These are phyloP conservation scores for Agrochola lychnidis DNA, from an alignment of 2,888 invertebrate species.

Conservation along the genomic window DNA sequence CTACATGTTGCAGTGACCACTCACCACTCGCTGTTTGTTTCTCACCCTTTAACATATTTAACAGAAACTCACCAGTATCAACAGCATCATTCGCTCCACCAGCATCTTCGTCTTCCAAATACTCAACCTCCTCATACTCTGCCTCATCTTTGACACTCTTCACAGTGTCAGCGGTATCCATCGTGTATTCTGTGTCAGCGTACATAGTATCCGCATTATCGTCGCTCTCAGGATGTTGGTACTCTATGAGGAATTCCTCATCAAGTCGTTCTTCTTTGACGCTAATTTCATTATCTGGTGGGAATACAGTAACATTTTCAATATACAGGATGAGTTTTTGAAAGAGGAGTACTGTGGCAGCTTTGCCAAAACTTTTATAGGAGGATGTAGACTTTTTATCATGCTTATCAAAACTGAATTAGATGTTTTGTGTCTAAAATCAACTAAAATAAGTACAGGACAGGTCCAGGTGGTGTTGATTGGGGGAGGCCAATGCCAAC, in stretches of 20 bases:
- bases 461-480: too few relatives aligned
- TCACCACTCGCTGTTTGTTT: not conserved
- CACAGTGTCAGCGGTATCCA: constrained; percentile 10
- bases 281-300: constrained; percentile 6
- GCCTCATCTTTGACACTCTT: constrained; percentile 18
- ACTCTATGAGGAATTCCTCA: not conserved
- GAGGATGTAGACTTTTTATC: not conserved
- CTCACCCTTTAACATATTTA: not conserved
- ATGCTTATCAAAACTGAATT: not conserved
- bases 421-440: not conserved
- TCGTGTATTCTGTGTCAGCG: constrained; percentile 14
- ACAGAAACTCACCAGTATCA: constrained; percentile 44
- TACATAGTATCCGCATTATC: constrained; percentile 7
- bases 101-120: constrained; percentile 68
- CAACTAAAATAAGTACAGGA: not conserved
- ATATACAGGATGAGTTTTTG: not conserved
- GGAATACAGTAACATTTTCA: not conserved
- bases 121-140: constrained; percentile 71
- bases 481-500: not conserved
- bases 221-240: not conserved
- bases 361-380: not conserved
- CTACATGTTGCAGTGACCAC: not conserved
- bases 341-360: not conserved
- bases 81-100: constrained; percentile 21
- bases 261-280: constrained; percentile 29